These are phyloP conservation scores for Oegoconia quadripuncta DNA, from an alignment of 2,888 invertebrate species.

Conservation along the genomic window DNA sequence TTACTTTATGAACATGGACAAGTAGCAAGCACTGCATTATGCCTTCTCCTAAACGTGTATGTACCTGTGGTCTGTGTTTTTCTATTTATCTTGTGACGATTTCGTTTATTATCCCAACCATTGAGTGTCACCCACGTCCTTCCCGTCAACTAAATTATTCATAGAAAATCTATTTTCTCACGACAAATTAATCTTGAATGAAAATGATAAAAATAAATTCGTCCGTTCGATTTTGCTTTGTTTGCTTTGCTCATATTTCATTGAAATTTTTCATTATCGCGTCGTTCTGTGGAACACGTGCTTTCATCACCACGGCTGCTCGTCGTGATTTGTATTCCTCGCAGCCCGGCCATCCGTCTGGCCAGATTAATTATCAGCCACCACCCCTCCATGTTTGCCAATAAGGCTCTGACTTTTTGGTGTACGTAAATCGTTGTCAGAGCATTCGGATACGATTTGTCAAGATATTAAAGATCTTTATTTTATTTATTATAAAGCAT, in stretches of 20 bases:
- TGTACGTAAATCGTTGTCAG: conserved; percentile 51
- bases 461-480: not conserved
- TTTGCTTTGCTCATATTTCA: conserved; percentile 6
- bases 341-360: conserved; percentile 58
- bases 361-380: conserved; percentile 73
- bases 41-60: too few species aligned
- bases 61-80: too few species aligned
- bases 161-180: too few species aligned
- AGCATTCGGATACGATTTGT: conserved; percentile 22
- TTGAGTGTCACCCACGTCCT: too few species aligned
- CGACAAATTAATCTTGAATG: too few species aligned
- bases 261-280: conserved; percentile 8
- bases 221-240: not conserved
- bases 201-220: not conserved
- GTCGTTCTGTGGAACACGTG: conserved; percentile 5
- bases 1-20: too few species aligned
- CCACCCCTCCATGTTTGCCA: conserved; percentile 69
- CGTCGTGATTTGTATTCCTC: conserved; percentile 63
- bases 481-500: too few species aligned
- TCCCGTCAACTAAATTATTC: too few species aligned
- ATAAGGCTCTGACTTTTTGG: conserved; percentile 66
- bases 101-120: too few species aligned
- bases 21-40: too few species aligned
- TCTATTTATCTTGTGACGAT: too few species aligned
- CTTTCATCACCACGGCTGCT: not conserved